phyloP scores from a whole-genome alignment of 1,140 invertebrate genomes.

The Drosophila bifasciata region DNA sequence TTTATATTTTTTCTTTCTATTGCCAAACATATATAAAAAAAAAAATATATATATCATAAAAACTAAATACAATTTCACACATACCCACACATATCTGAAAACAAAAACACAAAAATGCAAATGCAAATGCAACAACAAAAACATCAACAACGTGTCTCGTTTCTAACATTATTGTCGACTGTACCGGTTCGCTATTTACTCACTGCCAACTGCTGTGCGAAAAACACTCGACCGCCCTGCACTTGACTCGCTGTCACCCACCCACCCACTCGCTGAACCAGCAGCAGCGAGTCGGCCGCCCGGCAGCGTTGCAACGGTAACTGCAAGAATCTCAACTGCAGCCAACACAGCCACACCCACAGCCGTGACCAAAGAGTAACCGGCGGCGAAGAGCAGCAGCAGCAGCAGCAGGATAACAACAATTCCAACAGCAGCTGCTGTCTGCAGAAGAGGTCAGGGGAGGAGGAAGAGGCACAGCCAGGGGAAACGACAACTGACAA shows the following conservation, averaged over 20 bases:
- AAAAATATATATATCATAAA: slow-evolving; percentile 30
- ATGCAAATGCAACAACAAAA: slow-evolving; percentile 50
- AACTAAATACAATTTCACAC: slow-evolving; percentile 39
- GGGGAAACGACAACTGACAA: slow-evolving; percentile 45
- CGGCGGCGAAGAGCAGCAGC: slow-evolving; percentile 18
- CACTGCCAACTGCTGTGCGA: slow-evolving; percentile 79
- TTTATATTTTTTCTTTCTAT: slow-evolving; percentile 74
- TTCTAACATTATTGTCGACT: slow-evolving; percentile 58
- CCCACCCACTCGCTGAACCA: not conserved
- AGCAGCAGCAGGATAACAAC: slow-evolving; percentile 59
- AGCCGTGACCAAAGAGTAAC: no score
- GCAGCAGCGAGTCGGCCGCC: slow-evolving; percentile 19
- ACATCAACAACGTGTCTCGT: slow-evolving; percentile 45
- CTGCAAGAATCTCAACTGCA: slow-evolving; percentile 75
- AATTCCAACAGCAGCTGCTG: slow-evolving; percentile 62
- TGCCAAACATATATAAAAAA: slow-evolving; percentile 50
- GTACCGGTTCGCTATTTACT: slow-evolving; percentile 69
- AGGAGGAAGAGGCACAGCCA: slow-evolving; percentile 5
- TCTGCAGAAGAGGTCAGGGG: slow-evolving; percentile 40
- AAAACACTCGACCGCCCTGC: slow-evolving; percentile 64
- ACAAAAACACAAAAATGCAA: slow-evolving; percentile 23
- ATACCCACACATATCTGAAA: slow-evolving; percentile 21
- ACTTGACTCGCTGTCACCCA: slow-evolving; percentile 11
- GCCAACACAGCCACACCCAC: slow-evolving; percentile 51
- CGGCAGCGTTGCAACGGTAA: slow-evolving; percentile 65